Evolutionary conservation across 2,797 vertebrate genomes (phyloP).

Genomic region (Pogoniulus pusillus): DNA sequence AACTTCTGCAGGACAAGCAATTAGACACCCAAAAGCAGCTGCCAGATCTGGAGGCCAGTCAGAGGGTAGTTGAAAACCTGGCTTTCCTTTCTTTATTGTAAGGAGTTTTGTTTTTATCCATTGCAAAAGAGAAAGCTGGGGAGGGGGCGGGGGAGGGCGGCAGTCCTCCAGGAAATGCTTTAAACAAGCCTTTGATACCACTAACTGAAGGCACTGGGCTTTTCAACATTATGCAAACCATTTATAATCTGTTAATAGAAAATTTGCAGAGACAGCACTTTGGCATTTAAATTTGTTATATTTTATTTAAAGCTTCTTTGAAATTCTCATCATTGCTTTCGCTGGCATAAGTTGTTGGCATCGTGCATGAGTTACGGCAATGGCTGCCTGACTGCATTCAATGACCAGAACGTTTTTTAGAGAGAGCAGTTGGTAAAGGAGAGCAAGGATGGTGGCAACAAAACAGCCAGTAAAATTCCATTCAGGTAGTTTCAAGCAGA

Average conservation of each 20-base stretch:
- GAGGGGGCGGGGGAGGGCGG: background rate
- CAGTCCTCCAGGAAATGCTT: constrained; percentile 71
- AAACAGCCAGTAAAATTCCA: constrained; percentile 47
- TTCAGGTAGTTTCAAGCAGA: constrained; percentile 52
- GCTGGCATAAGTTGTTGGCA: constrained; percentile 69
- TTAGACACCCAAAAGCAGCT: constrained; percentile 56
- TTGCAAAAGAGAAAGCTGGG: constrained; percentile 50
- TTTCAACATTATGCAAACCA: constrained; percentile 74
- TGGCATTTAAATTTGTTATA: constrained; percentile 73
- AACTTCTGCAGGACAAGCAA: constrained; percentile 51
- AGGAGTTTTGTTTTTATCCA: constrained; percentile 72
- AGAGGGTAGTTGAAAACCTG: constrained; percentile 57
- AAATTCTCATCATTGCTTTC: constrained; percentile 74
- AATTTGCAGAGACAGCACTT: constrained; percentile 66
- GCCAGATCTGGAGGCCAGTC: constrained; percentile 55
- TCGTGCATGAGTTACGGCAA: constrained; percentile 49
- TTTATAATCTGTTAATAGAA: constrained; percentile 73
- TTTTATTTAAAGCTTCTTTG: constrained; percentile 73
- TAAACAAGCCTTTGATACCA: constrained; percentile 73
- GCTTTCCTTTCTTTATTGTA: constrained; percentile 47
- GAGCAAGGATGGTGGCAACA: constrained; percentile 14
- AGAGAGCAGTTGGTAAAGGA: constrained; percentile 40
- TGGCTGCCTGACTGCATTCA: constrained; percentile 60
- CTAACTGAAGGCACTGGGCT: constrained; percentile 66
- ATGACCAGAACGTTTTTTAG: constrained; percentile 40